Evolutionary conservation across 2,113 vertebrate species (phyloP), one percentile per base, ranked within the genome.

Genomic region (Tautogolabrus adspersus): DNA sequence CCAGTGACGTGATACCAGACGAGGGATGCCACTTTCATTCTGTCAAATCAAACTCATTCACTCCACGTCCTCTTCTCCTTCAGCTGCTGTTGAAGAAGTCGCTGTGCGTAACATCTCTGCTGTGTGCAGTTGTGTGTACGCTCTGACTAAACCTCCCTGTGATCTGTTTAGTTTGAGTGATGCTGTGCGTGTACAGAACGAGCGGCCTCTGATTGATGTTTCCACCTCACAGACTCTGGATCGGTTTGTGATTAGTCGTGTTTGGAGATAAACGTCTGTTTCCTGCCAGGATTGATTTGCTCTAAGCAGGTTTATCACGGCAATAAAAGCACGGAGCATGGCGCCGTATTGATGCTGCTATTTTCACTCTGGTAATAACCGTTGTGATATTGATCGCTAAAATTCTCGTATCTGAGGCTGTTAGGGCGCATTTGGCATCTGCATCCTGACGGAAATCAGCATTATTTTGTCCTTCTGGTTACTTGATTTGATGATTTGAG

Each of bases 381-480:
- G 75, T 49, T 64, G 69, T 65, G 69, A n/a, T 88, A 93, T 94
- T 60, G 90, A 94, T 87, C 65, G 30, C 10, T 6, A 34, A 26
- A 65, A 44, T 21, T 34, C 30, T 3, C 30, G 12, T 80, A 70
- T 80, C 76, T 59, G 79, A 59, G 67, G 64, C 70, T 21, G 77
- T 71, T 61, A 42, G 54, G 77, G 55, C 2, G 21, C 74, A 86
- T 89, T 81, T 58, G 58, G 62, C 63, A 66, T 49, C 47, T 49
- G 47, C 47, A 49, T 49, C 47, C 47, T 13, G 66, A 38, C 13
- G 82, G 87, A 89, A 87, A 87, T 87, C 72, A 38, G 71, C 65
- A 76, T 68, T 60, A 26, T 83, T 77, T 64, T 56, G 40, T 54
- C 30, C 11, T 10, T 72, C 6, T 2, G 19, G 1, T 62, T 64